Evolutionary conservation across 2,113 vertebrate species (phyloP).

Genomic region (Pongo pygmaeus): DNA sequence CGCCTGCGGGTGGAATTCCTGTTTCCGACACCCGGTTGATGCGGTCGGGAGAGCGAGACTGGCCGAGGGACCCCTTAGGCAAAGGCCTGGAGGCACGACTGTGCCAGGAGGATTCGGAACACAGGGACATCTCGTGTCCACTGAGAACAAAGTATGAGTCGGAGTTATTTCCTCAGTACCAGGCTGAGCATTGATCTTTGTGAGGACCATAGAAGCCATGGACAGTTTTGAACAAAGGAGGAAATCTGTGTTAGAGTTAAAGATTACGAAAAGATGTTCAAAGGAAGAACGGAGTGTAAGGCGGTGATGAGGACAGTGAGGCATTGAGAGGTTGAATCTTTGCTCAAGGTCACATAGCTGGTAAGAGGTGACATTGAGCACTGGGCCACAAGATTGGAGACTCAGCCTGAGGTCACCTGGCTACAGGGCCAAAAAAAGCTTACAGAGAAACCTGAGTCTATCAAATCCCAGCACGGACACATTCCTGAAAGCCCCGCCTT

Average conservation of each 20-base stretch:
- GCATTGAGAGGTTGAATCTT: not conserved
- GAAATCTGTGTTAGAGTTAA: not conserved
- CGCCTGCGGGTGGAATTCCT: not conserved
- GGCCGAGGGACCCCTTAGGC: not conserved
- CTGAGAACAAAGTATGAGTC: not conserved
- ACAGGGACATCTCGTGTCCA: not conserved
- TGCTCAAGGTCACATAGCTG: no score
- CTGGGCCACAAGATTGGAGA: not conserved
- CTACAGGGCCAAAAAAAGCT: not conserved
- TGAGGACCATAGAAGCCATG: not conserved
- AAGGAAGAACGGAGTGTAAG: not conserved
- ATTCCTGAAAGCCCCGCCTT: no score
- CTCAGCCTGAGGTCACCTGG: not conserved
- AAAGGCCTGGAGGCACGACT: not conserved
- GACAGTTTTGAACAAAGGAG: not conserved
- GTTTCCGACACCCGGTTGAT: not conserved
- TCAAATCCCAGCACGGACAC: no score
- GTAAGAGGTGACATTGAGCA: not conserved
- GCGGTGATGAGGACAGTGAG: not conserved
- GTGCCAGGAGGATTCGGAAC: not conserved
- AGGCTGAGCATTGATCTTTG: no score
- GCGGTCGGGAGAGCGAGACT: not conserved
- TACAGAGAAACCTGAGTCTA: no score
- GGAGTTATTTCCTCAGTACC: no score
- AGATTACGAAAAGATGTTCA: not conserved